Evolutionary conservation across 2,888 invertebrate species (phyloP), one percentile per base, ranked within the genome.

Genomic region (Lymantria monacha): DNA sequence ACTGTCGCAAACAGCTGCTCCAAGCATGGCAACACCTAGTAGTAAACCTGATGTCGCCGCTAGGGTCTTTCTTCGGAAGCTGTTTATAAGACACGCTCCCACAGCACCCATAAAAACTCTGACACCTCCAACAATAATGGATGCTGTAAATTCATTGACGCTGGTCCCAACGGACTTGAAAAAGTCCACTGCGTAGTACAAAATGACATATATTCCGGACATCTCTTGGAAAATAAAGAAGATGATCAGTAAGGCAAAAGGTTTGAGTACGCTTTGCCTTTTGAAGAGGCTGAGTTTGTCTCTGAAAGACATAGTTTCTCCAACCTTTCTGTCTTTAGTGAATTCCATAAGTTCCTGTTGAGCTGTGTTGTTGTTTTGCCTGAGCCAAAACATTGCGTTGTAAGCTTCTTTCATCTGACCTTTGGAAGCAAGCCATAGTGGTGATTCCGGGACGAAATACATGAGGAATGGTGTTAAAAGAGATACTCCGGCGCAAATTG

Each of bases 171-270:
- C 93, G 12, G 94, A 93, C 60, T 94, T 92, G 72, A 95, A 94
- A 70, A 95, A 93, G 54, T 92, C 93, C 0, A 95, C 95, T 0
- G 95, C 94, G 71, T 95, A 95, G 69, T 94, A 95, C 42, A 95
- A 76, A 37, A 95, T 94, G 0, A 95, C 92, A 78, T 95, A 95
- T 48, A 95, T 94, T 0, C 95, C 95, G 0, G 94, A 94, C 70
- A 95, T 89, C 74, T 95, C 95, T 90, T 95, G 95, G 63, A 94
- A 92, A 9, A 94, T 80, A 71, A 95, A 93, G 81, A 95, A 95
- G 0, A 92, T 76, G 2, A 95, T 90, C 1, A 95, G 81, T 22
- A 95, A 87, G 2, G 92, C 74, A 76, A 95, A 95, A 0, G 95
- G 95, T 70, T 94, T 95, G 59, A 95, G 81, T 0, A 94, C 94